phyloP scores from a whole-genome alignment of 2,113 vertebrate species.

The Spea bombifrons region DNA sequence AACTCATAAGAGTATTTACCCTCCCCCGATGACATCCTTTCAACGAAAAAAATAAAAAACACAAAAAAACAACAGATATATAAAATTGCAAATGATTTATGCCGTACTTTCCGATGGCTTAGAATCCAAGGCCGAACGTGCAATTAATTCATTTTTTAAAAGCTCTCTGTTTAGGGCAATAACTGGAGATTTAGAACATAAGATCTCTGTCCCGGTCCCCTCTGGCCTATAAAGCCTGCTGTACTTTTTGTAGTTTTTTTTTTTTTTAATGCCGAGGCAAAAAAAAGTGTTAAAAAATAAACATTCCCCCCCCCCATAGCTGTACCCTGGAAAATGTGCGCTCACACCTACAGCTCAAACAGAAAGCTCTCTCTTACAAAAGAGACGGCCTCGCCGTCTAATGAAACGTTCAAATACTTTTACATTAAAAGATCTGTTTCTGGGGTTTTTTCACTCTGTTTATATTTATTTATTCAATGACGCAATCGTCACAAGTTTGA shows the following conservation, averaged over 20 bases:
- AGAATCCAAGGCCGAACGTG: slow-evolving; percentile 36
- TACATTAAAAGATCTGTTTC: slow-evolving; percentile 6
- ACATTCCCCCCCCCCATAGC: slow-evolving; percentile 56
- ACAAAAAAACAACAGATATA: slow-evolving; percentile 36
- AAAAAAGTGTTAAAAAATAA: slow-evolving; percentile 60
- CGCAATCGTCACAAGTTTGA: too few species aligned
- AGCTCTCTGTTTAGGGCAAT: slow-evolving; percentile 50
- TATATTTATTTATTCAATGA: too few species aligned
- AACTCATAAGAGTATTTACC: slow-evolving; percentile 33
- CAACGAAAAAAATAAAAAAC: neutral
- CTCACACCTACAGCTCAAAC: slow-evolving; percentile 59
- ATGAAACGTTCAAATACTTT: slow-evolving; percentile 36
- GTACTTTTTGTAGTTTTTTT: slow-evolving; percentile 53
- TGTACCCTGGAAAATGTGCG: slow-evolving; percentile 52
- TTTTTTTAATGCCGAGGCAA: slow-evolving; percentile 41
- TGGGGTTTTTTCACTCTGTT: neutral
- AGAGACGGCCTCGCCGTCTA: slow-evolving; percentile 46
- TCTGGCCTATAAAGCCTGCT: slow-evolving; percentile 56
- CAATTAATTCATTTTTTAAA: slow-evolving; percentile 43
- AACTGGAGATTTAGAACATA: slow-evolving; percentile 52
- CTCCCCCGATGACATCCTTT: slow-evolving; percentile 13
- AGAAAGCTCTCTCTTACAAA: slow-evolving; percentile 52
- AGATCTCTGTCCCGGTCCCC: slow-evolving; percentile 53
- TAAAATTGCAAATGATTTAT: slow-evolving; percentile 47
- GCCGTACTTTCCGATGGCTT: slow-evolving; percentile 38